phyloP scores from a whole-genome alignment of 2,888 invertebrate genomes.

The Pyrrhia umbra region DNA sequence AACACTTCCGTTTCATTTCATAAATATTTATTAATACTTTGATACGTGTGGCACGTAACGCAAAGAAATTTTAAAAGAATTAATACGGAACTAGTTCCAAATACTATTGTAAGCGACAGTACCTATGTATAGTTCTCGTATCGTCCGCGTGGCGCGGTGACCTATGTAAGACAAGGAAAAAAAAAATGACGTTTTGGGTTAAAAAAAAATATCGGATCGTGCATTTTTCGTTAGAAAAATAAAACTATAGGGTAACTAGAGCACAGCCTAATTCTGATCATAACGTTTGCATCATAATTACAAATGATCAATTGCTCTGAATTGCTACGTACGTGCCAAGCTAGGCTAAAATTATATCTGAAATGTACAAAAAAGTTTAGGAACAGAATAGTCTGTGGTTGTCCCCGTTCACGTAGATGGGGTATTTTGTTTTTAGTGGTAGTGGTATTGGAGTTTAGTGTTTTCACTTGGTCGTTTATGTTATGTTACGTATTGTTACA shows the following conservation, averaged over 20 bases:
- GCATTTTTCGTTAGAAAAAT: conserved; percentile 30
- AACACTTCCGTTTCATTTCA: conserved; percentile 24
- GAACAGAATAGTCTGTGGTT: conserved; percentile 50
- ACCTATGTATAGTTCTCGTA: too few relatives aligned
- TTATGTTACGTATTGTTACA: conserved; percentile 15
- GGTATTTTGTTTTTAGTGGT: conserved; percentile 38
- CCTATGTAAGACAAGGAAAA: too few relatives aligned
- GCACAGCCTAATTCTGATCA: conserved; percentile 37
- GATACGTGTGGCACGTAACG: not conserved
- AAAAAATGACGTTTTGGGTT: too few relatives aligned
- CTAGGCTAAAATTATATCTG: conserved; percentile 34
- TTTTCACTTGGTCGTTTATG: conserved; percentile 28
- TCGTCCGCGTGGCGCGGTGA: too few relatives aligned
- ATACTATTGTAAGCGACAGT: too few relatives aligned
- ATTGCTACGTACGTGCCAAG: conserved; percentile 57
- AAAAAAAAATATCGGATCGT: too few relatives aligned
- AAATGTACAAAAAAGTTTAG: conserved; percentile 40
- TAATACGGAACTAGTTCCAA: conserved; percentile 10
- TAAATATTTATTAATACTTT: conserved; percentile 14
- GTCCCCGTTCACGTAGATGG: conserved; percentile 58
- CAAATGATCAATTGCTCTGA: conserved; percentile 51
- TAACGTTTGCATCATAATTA: conserved; percentile 55
- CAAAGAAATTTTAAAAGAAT: not conserved
- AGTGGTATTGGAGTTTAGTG: conserved; percentile 21
- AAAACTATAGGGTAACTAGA: conserved; percentile 27